Conservation (phyloP, 2,113 vertebrate genomes). For the Cromileptes altivelis region DNA sequence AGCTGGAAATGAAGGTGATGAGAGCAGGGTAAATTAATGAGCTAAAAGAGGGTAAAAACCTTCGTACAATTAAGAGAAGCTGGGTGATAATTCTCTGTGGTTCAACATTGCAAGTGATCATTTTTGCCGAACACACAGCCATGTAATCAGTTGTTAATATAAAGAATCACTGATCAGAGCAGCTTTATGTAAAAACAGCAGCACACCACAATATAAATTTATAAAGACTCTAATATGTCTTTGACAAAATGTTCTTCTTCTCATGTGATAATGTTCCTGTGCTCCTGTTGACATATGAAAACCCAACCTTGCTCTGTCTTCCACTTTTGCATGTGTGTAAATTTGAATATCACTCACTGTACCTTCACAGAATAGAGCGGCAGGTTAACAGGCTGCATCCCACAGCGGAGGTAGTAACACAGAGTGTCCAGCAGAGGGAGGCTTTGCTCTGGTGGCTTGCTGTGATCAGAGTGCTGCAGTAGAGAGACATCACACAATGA, state of each 20-base stretch:
- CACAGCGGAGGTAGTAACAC: conserved; percentile 91
- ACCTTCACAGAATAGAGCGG: conserved; percentile 90
- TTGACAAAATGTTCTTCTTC: background rate
- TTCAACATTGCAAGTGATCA: too few species aligned
- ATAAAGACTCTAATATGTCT: background rate
- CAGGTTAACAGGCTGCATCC: conserved; percentile 87
- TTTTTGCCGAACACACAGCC: too few species aligned
- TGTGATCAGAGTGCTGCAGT: conserved; percentile 77
- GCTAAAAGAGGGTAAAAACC: background rate
- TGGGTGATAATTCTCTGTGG: too few species aligned
- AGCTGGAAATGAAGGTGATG: too few species aligned
- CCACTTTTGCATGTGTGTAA: background rate
- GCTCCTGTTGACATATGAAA: background rate
- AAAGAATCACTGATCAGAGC: background rate
- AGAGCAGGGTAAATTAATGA: background rate
- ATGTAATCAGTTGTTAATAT: too few species aligned
- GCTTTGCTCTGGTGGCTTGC: conserved; percentile 78
- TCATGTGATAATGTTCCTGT: background rate
- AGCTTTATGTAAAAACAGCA: background rate
- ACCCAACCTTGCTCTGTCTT: background rate
- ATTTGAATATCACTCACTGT: background rate
- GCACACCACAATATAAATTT: background rate
- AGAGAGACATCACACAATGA: conserved; percentile 8
- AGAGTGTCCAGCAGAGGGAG: conserved; percentile 89
- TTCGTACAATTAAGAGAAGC: background rate